Conservation (phyloP, 2,797 vertebrate genomes). For the Manis crassicaudata region DNA sequence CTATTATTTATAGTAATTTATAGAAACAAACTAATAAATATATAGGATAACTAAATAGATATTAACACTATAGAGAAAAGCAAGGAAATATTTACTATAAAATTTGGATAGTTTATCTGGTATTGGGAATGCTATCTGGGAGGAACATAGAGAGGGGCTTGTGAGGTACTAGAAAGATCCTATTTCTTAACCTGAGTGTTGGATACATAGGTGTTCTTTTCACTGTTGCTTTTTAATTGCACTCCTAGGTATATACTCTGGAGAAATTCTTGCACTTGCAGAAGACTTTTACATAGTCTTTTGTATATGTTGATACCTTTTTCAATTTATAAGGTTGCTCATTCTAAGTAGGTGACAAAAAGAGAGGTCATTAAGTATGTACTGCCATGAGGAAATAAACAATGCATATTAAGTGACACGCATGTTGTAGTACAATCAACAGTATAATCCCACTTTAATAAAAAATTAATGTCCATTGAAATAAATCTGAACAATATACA, state of each 20-base stretch:
- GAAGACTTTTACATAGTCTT: constrained; percentile 24
- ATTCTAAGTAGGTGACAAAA: neutral
- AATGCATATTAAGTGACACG: constrained; percentile 42
- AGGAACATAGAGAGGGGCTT: neutral
- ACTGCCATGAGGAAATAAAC: neutral
- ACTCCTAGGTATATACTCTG: neutral
- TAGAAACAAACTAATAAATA: neutral
- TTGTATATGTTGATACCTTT: neutral
- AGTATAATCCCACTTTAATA: constrained; percentile 50
- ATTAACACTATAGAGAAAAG: constrained; percentile 22
- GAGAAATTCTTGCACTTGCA: constrained; percentile 52
- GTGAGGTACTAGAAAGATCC: neutral
- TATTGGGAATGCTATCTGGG: neutral
- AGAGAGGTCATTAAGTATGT: neutral
- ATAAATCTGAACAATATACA: constrained; percentile 50
- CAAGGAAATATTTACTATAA: constrained; percentile 6
- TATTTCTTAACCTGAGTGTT: constrained; percentile 19
- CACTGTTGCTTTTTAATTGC: constrained; percentile 9
- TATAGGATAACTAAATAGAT: neutral
- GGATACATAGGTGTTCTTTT: neutral
- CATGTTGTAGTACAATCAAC: neutral
- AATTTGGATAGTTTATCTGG: constrained; percentile 7
- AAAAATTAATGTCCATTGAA: constrained; percentile 49
- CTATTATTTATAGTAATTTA: neutral
- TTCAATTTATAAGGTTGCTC: constrained; percentile 39